These are phyloP conservation scores for human DNA, from an alignment of 2,113 vertebrate species.

Conservation along the genomic window GRCh38 chr7:103072001-103072500, in stretches of 20 bases:
- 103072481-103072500: neutral
- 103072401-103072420: neutral
- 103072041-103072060: too few relatives aligned
- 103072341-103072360: neutral
- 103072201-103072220: neutral
- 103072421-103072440: neutral
- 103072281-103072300: neutral
- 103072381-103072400: neutral
- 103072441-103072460: neutral
- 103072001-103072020: too few relatives aligned
- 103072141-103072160: too few relatives aligned
- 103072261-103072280: neutral
- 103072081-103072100: too few relatives aligned
- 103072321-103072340: neutral
- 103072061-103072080: too few relatives aligned
- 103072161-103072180: too few relatives aligned
- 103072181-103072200: too few relatives aligned
- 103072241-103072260: neutral
- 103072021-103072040: too few relatives aligned
- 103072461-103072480: neutral
- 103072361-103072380: neutral
- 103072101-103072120: too few relatives aligned
- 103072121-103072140: too few relatives aligned
- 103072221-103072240: neutral
- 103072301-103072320: neutral